Evolutionary conservation across 2,888 invertebrate genomes (phyloP), one percentile per base, ranked within the genome.

Genomic region (Cephus nigrinus): DNA sequence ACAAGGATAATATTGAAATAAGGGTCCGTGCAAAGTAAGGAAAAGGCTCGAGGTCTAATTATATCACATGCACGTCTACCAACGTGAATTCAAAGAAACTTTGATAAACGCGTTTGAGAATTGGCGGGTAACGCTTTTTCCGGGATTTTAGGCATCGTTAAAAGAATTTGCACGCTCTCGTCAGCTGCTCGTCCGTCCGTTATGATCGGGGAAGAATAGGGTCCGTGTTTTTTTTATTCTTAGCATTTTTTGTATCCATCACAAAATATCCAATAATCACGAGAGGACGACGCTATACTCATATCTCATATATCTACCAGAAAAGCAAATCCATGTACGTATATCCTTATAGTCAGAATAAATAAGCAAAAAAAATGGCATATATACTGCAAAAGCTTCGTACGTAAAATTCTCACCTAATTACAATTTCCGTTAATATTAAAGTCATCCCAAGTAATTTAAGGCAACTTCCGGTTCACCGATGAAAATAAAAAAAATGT

Each of bases 111-210:
- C 84, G 82, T 74, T 80, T 85, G 23, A 81, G 79, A 82, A 75
- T 77, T 79, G 77, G 79, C 79, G 80, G 79, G 79, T 80, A 31
- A 81, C 79, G 85, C 84, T 87, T 88, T 85, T 85, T 86, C 85
- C 86, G 83, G 82, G 80, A 83, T 87, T 86, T 85, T 85, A 86
- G 84, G 82, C 86, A 86, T 90, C 90, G 89, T 91, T 91, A 91
- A 90, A 90, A 90, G 88, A 91, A 91, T 91, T 90, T 90, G 80
- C 86, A 85, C 88, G 87, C 88, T 86, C 89, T 88, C 86, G 91
- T 91, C 91, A 91, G 87, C 84, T 82, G 88, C 83, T 87, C 89
- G 88, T 85, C 89, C 89, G 88, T 78, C 90, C 89, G 90, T 89
- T 83, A 90, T 77, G 75, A 78, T 75, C 68, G 80, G 80, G 78